Conservation (phyloP, 2,888 invertebrate genomes). For the Harmothoe impar region DNA sequence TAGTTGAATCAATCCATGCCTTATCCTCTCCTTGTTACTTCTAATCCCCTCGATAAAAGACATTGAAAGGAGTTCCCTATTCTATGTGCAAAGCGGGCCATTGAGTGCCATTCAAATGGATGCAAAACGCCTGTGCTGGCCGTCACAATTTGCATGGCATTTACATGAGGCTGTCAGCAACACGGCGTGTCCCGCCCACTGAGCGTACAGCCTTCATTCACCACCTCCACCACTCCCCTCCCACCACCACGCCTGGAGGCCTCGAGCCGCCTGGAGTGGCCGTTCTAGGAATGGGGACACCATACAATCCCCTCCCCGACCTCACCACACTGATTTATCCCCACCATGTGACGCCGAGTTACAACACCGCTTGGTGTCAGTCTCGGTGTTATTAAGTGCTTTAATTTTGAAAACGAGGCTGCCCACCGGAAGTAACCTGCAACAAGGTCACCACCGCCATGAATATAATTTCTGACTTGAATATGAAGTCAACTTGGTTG, state of each 20-base stretch:
- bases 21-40: not conserved
- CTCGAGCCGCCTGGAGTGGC: not conserved
- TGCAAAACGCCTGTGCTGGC: not conserved
- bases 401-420: no score
- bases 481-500: no score
- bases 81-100: not conserved
- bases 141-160: conserved; percentile 38
- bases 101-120: conserved; percentile 19
- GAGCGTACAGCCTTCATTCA: not conserved
- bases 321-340: not conserved
- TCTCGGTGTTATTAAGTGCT: no score
- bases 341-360: not conserved
- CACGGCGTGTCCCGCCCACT: not conserved
- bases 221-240: not conserved
- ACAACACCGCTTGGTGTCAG: no score
- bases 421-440: no score
- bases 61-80: not conserved
- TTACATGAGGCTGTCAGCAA: conserved; percentile 29
- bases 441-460: no score
- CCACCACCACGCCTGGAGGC: not conserved
- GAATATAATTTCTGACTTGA: no score
- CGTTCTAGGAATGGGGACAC: conserved; percentile 9
- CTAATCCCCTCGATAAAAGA: conserved; percentile 4
- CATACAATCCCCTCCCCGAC: not conserved
- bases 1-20: not conserved